phyloP scores from a whole-genome alignment of 2,797 vertebrate species.

The Esox lucius region DNA sequence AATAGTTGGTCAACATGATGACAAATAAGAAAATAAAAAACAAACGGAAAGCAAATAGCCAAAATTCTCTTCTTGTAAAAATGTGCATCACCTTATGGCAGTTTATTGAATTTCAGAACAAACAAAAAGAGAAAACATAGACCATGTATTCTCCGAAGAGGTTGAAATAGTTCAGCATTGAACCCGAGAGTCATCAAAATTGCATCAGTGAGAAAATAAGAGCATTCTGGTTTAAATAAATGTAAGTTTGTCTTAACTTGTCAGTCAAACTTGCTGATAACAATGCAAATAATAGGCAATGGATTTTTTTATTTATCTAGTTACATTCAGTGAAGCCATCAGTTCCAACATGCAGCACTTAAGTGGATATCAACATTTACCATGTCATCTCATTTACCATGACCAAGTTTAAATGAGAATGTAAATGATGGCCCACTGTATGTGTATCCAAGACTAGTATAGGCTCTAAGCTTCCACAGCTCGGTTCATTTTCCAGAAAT shows the following conservation, averaged over 20 bases:
- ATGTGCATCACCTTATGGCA: constrained; percentile 38
- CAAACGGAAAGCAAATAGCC: constrained; percentile 20
- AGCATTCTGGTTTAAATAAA: background rate
- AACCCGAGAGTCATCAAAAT: background rate
- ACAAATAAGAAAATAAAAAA: constrained; percentile 37
- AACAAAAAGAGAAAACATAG: constrained; percentile 19
- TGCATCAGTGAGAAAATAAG: background rate
- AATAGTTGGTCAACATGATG: constrained; percentile 41
- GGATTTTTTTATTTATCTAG: background rate
- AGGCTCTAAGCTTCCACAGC: too few species aligned
- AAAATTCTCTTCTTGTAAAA: constrained; percentile 8
- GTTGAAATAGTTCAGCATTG: constrained; percentile 7
- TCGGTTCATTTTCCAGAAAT: too few species aligned
- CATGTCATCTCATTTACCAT: too few species aligned
- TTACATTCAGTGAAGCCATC: background rate
- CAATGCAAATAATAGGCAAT: background rate
- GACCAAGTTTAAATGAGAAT: too few species aligned
- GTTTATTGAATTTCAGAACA: constrained; percentile 24
- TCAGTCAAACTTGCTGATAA: background rate
- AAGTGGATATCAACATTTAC: background rate
- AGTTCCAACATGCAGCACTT: background rate
- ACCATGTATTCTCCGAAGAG: constrained; percentile 40
- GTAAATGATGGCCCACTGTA: too few species aligned
- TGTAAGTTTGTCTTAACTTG: background rate
- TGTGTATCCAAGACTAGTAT: too few species aligned